Conservation (phyloP, 2,797 vertebrate species). For the Ambastaia sidthimunki region DNA sequence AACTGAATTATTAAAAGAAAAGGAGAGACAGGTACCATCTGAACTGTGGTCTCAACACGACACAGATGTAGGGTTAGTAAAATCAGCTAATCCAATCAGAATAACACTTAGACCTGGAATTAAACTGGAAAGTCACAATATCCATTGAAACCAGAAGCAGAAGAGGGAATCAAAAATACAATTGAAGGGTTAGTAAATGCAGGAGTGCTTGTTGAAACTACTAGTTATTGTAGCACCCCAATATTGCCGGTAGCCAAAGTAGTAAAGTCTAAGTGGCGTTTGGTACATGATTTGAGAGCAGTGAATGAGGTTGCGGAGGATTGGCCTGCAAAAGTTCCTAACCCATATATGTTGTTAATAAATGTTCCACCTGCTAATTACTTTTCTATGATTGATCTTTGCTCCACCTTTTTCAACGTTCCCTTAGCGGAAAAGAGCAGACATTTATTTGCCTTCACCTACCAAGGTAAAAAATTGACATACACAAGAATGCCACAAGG, state of each 20-base stretch:
- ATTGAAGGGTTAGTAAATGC: neutral
- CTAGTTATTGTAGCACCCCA: neutral
- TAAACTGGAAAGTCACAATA: neutral
- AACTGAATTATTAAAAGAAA: no score
- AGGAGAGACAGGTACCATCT: neutral
- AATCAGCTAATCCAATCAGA: neutral
- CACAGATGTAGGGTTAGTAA: neutral
- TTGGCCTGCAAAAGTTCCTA: neutral
- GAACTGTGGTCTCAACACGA: neutral
- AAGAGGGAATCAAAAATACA: neutral
- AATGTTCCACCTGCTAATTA: neutral
- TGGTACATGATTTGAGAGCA: neutral
- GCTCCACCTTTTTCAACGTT: neutral
- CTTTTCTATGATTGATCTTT: neutral
- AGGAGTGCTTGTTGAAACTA: neutral
- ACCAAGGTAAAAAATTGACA: no score
- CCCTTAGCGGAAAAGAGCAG: neutral
- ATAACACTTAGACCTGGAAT: neutral
- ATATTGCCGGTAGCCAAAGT: neutral
- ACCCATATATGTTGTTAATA: neutral
- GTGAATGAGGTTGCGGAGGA: neutral
- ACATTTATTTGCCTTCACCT: neutral
- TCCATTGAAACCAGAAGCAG: neutral
- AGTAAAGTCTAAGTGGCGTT: neutral
- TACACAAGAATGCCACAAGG: no score